Conservation (phyloP, 2,888 invertebrate genomes). For the Tetragonisca angustula region DNA sequence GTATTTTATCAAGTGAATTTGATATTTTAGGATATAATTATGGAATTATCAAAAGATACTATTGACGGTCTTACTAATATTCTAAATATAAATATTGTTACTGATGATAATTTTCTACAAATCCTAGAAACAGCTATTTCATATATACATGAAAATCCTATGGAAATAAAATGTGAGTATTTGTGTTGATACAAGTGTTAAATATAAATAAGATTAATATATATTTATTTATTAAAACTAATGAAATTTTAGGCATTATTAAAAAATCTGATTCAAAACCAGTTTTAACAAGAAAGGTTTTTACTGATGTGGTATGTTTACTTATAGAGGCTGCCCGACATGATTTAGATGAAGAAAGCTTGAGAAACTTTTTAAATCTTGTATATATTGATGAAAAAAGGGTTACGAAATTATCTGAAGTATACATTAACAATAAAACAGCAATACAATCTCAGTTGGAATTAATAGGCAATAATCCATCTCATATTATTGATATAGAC, state of each 20-base stretch:
- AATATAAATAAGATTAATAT: constrained; percentile 3
- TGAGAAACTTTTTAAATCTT: constrained; percentile 70
- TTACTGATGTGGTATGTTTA: constrained; percentile 76
- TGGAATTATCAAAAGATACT: constrained; percentile 75
- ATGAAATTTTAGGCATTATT: constrained; percentile 30
- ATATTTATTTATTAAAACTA: constrained; percentile 1
- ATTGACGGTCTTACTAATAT: constrained; percentile 68
- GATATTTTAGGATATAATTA: constrained; percentile 38
- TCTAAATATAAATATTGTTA: constrained; percentile 70
- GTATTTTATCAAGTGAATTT: not conserved
- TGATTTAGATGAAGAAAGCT: constrained; percentile 73
- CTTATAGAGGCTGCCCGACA: constrained; percentile 78
- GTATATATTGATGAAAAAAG: constrained; percentile 70
- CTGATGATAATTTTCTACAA: constrained; percentile 73
- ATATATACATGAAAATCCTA: constrained; percentile 66
- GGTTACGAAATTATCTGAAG: constrained; percentile 74
- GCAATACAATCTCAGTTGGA: constrained; percentile 75
- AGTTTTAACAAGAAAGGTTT: constrained; percentile 75
- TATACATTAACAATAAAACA: constrained; percentile 72
- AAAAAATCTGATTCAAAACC: constrained; percentile 74
- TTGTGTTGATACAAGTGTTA: not conserved
- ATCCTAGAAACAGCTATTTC: constrained; percentile 69
- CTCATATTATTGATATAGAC: constrained; percentile 80
- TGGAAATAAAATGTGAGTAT: constrained; percentile 72
- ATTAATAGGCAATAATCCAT: constrained; percentile 76